A percentile compares a stretch with the other conserved stretches of the same genome.
phyloP scores from a whole-genome alignment of 1,140 invertebrate genomes.

The Penaeus indicus region DNA sequence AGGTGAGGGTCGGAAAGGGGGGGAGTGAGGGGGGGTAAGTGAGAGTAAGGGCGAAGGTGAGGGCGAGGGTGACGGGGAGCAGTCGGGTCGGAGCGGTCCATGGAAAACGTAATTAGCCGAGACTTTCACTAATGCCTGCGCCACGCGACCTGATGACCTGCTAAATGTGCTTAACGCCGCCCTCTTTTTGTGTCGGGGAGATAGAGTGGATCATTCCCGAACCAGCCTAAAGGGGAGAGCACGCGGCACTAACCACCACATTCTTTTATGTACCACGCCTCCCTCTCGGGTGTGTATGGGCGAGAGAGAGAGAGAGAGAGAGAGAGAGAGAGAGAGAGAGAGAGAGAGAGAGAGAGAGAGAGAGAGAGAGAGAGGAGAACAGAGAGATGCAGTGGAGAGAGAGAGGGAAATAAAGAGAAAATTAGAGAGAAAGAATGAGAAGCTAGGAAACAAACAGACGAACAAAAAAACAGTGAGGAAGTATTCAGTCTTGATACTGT shows the following conservation, averaged over 20 bases:
- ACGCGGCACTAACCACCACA: neutral
- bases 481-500: too few relatives aligned
- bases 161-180: conserved; percentile 37
- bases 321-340: neutral
- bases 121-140: conserved; percentile 45
- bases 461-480: neutral
- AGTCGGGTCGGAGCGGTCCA: conserved; percentile 9
- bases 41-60: too few relatives aligned
- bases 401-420: neutral
- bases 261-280: too few relatives aligned
- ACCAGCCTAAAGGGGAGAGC: conserved; percentile 35
- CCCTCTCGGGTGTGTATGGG: neutral
- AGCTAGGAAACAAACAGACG: neutral
- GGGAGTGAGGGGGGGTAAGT: neutral
- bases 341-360: neutral
- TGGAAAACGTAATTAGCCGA: conserved; percentile 40
- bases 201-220: conserved; percentile 32
- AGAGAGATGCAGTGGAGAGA: neutral
- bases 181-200: conserved; percentile 45
- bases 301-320: neutral
- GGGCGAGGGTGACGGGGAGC: too few relatives aligned
- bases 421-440: neutral
- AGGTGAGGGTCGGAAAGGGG: neutral
- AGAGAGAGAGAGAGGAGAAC: neutral
- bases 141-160: conserved; percentile 43